A percentile compares a stretch with the other conserved stretches of the same genome.
These are phyloP conservation scores for Rhadina sibilatrix DNA, from an alignment of 2,113 vertebrate species.

Conservation along the genomic window DNA sequence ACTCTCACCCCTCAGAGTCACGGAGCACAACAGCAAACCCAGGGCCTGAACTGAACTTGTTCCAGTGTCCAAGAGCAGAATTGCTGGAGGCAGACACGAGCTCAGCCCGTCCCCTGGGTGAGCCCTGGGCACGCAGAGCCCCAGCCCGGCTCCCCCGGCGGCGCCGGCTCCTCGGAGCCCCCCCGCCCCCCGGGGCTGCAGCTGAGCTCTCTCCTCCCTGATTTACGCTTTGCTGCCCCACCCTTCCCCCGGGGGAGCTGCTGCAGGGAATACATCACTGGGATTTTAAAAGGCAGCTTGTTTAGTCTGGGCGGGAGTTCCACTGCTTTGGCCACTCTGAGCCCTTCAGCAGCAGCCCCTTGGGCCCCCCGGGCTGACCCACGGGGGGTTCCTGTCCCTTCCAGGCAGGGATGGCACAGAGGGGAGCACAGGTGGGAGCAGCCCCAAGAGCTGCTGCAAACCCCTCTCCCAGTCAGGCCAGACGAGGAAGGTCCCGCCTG, in stretches of 20 bases:
- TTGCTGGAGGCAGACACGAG: neutral
- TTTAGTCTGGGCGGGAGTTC: neutral
- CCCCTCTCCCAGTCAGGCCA: neutral
- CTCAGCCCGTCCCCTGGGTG: rapidly evolving
- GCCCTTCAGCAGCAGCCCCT: neutral
- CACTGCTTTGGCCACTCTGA: neutral
- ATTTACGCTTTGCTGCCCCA: neutral
- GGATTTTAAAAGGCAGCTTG: neutral
- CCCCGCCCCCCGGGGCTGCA: neutral
- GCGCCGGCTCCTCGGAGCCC: neutral
- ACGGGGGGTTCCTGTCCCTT: rapidly evolving
- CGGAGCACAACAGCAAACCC: rapidly evolving
- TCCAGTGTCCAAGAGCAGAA: neutral
- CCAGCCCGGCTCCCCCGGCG: neutral
- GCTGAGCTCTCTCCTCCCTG: neutral
- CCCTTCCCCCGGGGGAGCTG: neutral
- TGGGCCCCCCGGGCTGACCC: neutral
- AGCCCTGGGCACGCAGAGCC: neutral
- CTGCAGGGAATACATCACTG: neutral
- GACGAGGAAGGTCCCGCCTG: rapidly evolving
- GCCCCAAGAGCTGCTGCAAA: neutral
- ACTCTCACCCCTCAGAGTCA: rapidly evolving
- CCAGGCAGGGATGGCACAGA: neutral
- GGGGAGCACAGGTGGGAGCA: neutral
- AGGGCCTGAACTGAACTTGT: neutral